A percentile compares a stretch with the other conserved stretches of the same genome.
These are phyloP conservation scores for Epizoanthus ramosus DNA, from an alignment of 92 coral and sea anemone species.

Conservation along the genomic window DNA sequence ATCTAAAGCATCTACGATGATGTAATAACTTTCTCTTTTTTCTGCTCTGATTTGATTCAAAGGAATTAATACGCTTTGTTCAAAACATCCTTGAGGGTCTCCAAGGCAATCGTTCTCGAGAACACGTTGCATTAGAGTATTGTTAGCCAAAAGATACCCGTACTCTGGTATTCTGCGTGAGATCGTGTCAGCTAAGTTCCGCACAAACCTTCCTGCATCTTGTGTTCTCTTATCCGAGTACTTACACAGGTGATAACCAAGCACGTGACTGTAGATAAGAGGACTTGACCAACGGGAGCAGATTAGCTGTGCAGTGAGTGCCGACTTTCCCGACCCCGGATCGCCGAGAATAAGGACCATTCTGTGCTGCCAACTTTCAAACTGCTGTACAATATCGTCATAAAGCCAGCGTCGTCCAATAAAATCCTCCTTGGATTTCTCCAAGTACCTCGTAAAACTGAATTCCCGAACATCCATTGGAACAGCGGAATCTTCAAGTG, in stretches of 20 bases:
- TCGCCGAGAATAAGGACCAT: slow-evolving; percentile 64
- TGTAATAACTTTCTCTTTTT: slow-evolving; percentile 23
- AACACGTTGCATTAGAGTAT: slow-evolving; percentile 44
- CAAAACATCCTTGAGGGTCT: slow-evolving; percentile 74
- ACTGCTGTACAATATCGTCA: slow-evolving; percentile 2
- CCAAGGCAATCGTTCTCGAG: slow-evolving; percentile 55
- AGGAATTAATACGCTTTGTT: slow-evolving; percentile 63
- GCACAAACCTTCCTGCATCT: slow-evolving; percentile 77
- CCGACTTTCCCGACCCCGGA: slow-evolving; percentile 87
- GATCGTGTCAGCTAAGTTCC: slow-evolving; percentile 74
- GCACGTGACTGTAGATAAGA: slow-evolving; percentile 60
- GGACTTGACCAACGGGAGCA: slow-evolving; percentile 76
- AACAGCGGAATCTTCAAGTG: slow-evolving; percentile 25
- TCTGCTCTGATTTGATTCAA: slow-evolving; percentile 22
- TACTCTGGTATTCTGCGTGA: slow-evolving; percentile 69
- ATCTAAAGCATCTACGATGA: slow-evolving; percentile 78
- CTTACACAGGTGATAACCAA: slow-evolving; percentile 78
- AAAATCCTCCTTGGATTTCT: slow-evolving; percentile 46
- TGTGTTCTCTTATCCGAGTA: slow-evolving; percentile 65
- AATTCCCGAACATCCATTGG: slow-evolving; percentile 45
- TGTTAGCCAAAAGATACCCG: slow-evolving; percentile 34
- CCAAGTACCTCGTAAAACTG: slow-evolving; percentile 55
- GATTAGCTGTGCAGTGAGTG: slow-evolving; percentile 74
- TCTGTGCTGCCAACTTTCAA: not conserved
- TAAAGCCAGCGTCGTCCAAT: slow-evolving; percentile 71